Evolutionary conservation across 2,797 vertebrate genomes (phyloP).

Genomic region (Euthynnus affinis): DNA sequence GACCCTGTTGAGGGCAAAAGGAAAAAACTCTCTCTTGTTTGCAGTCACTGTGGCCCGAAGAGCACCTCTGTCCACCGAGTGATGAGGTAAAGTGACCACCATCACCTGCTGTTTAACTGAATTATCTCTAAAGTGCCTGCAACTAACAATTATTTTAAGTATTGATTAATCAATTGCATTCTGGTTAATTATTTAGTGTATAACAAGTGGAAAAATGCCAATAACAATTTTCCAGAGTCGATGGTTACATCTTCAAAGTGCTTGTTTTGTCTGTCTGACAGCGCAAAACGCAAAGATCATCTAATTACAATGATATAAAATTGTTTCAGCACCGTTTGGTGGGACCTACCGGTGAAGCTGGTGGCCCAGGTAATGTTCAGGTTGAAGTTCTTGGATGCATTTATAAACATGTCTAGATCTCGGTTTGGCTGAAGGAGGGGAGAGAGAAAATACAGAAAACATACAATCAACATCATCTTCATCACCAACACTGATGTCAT

Average conservation of each 20-base stretch:
- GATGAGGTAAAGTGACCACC: too few relatives aligned
- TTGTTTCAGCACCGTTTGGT: not conserved
- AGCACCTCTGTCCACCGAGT: too few relatives aligned
- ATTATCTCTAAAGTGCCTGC: not conserved
- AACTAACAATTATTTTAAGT: not conserved
- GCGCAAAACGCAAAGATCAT: too few relatives aligned
- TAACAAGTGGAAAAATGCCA: too few relatives aligned
- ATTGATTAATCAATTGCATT: not conserved
- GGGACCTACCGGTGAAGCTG: constrained; percentile 92
- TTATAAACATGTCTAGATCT: constrained; percentile 99
- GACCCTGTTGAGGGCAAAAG: too few relatives aligned
- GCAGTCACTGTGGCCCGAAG: too few relatives aligned
- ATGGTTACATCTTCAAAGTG: not conserved
- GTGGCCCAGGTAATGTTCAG: constrained; percentile 99
- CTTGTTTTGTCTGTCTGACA: too few relatives aligned
- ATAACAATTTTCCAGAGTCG: too few relatives aligned
- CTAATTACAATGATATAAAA: too few relatives aligned
- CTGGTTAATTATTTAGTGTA: not conserved
- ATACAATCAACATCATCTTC: not conserved
- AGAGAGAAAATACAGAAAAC: constrained; percentile 3
- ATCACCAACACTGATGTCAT: not conserved
- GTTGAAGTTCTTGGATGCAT: constrained; percentile 99
- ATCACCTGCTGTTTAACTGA: not conserved
- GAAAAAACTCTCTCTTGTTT: too few relatives aligned
- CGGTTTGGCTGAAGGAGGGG: constrained; percentile 90